Evolutionary conservation across 1,140 invertebrate genomes (phyloP), one percentile per base, ranked within the genome.

Genomic region (Caenorhabditis remanei): DNA sequence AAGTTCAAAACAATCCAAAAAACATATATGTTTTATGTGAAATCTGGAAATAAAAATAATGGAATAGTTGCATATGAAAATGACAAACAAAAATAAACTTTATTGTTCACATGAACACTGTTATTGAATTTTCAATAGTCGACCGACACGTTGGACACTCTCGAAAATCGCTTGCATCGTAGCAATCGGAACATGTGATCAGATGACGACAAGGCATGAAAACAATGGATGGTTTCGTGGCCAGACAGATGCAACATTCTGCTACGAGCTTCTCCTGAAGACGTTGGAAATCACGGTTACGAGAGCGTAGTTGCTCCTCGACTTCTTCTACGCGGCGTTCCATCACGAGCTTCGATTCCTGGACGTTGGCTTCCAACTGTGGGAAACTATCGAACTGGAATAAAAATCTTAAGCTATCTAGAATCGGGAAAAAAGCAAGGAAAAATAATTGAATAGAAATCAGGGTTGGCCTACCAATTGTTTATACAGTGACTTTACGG

Each of bases 141-240:
- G 63, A 53, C 67, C 85, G 65, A 56, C 85, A 85, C 41, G 85
- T 79, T 24, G 85, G 85, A 58, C 85, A 85, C 32, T 85, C 85
- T 65, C 63, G 21, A 48, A 85, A 58, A 85, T 50, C 53, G 46
- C 63, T 71, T 53, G 63, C 85, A 55, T 85, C 85, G 21, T 50
- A 65, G 50, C 85, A 85, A 16, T 53, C 85, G 32, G 63, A 32
- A 53, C 85, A 85, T 8, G 67, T 85, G 48, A 67, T 67, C 21
- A 85, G 32, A 75, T 85, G 85, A 53, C 65, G 53, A 24, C 85
- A 85, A 14, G 85, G 85, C 85, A 85, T 71, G 53, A 85, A 85
- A 55, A 85, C 85, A 43, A 85, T 53, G 9, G 63, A 71, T 40
- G 85, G 85, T 75, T 85, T 85, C 7, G 65, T 79, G 1, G 63